phyloP scores from a whole-genome alignment of 2,797 vertebrate genomes.

The Buphagus erythrorhynchus region DNA sequence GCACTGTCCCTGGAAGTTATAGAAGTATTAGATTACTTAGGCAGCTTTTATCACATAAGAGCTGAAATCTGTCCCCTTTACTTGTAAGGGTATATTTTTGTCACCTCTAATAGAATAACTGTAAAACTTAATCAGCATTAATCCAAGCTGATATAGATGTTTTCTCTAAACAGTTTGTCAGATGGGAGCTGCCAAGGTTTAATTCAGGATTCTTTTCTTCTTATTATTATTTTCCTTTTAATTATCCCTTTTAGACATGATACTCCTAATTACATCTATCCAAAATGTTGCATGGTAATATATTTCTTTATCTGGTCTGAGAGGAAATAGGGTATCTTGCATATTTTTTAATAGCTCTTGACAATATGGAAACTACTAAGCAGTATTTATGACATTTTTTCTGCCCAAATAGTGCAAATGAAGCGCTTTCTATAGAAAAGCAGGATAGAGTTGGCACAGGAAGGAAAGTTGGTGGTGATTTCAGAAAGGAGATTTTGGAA shows the following conservation, averaged over 20 bases:
- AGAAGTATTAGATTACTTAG: background rate
- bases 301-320: background rate
- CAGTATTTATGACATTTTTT: background rate
- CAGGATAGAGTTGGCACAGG: background rate
- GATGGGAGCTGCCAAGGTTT: background rate
- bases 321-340: background rate
- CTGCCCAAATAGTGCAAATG: background rate
- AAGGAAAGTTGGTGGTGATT: background rate
- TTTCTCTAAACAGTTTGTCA: background rate
- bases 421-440: background rate
- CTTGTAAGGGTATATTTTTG: background rate
- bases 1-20: background rate
- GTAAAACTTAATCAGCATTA: background rate
- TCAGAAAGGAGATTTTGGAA: background rate
- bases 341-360: background rate
- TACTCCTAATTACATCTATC: background rate
- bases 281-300: background rate
- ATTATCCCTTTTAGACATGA: background rate
- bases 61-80: background rate
- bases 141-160: background rate
- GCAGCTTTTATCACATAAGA: background rate
- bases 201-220: background rate
- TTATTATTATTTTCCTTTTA: background rate
- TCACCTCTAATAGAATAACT: background rate
- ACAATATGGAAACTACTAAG: background rate